Evolutionary conservation across 2,113 vertebrate species (phyloP).

Genomic region (Gobiocypris rarus): DNA sequence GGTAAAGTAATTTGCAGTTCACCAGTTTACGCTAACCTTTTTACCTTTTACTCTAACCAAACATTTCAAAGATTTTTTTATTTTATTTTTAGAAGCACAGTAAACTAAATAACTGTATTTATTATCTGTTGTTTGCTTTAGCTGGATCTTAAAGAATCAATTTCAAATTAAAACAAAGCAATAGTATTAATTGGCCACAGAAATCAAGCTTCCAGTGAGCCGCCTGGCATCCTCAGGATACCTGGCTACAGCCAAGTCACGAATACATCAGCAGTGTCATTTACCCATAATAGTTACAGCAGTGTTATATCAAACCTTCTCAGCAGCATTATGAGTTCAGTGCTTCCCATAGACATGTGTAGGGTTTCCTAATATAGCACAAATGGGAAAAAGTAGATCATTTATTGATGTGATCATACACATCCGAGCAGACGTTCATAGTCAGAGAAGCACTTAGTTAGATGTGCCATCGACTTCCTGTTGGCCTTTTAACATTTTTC

Average conservation of each 20-base stretch:
- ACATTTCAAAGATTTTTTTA: too few relatives aligned
- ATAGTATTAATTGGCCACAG: neutral
- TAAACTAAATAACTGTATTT: too few relatives aligned
- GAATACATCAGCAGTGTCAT: neutral
- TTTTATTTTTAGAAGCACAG: too few relatives aligned
- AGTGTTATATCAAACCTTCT: neutral
- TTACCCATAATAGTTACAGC: neutral
- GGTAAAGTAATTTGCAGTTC: too few relatives aligned
- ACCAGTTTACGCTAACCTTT: too few relatives aligned
- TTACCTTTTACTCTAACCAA: too few relatives aligned
- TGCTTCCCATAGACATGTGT: neutral
- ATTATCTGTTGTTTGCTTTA: too few relatives aligned
- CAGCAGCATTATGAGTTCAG: neutral
- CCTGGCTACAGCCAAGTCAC: neutral
- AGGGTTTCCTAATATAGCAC: neutral
- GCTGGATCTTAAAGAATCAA: neutral
- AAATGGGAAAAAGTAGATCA: neutral
- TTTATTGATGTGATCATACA: neutral
- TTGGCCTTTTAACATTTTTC: neutral
- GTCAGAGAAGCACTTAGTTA: neutral
- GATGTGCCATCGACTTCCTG: conserved; percentile 1
- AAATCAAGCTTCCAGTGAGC: neutral
- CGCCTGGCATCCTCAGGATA: neutral
- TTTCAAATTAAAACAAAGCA: neutral
- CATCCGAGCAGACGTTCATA: neutral